These are phyloP conservation scores for Anadara kagoshimensis DNA, from an alignment of 1,140 invertebrate species.

Conservation along the genomic window DNA sequence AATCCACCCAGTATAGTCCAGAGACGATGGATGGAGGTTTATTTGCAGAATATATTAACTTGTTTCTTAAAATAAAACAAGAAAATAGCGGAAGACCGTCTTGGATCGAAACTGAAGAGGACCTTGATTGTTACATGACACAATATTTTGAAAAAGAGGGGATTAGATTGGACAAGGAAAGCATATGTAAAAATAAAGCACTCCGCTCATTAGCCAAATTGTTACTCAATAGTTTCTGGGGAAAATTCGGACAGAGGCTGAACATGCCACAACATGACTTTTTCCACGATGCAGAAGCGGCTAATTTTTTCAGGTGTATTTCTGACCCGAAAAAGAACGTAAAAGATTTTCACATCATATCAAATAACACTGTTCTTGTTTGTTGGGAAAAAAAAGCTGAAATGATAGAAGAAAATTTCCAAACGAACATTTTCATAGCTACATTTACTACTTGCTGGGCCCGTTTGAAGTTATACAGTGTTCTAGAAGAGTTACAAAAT, in stretches of 20 bases:
- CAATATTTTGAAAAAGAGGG: conserved; percentile 66
- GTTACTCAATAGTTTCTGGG: conserved; percentile 43
- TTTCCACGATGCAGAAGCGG: conserved; percentile 26
- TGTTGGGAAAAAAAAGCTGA: conserved; percentile 11
- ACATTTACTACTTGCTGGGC: conserved; percentile 71
- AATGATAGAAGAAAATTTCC: conserved; percentile 5
- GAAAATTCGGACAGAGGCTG: conserved; percentile 38
- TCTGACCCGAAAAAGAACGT: conserved; percentile 38
- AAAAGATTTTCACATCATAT: conserved; percentile 39
- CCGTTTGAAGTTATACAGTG: conserved; percentile 68
- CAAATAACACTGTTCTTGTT: conserved; percentile 30
- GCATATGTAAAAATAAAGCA: conserved; percentile 68
- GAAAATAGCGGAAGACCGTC: background rate
- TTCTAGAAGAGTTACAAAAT: conserved; percentile 61
- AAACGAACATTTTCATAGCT: conserved; percentile 68
- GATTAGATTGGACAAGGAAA: conserved; percentile 64
- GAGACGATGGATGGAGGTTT: too few species aligned
- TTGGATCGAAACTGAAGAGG: too few species aligned
- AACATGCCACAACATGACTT: conserved; percentile 30
- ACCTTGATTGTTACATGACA: conserved; percentile 32
- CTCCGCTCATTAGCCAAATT: conserved; percentile 50
- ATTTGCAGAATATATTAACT: too few species aligned
- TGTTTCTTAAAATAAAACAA: background rate
- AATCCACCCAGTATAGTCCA: conserved; percentile 57
- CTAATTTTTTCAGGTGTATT: conserved; percentile 58